Conservation (phyloP, 30 jellyfish, hydroid and myxozoan genomes). For the Hydractinia symbiolongicarpus region DNA sequence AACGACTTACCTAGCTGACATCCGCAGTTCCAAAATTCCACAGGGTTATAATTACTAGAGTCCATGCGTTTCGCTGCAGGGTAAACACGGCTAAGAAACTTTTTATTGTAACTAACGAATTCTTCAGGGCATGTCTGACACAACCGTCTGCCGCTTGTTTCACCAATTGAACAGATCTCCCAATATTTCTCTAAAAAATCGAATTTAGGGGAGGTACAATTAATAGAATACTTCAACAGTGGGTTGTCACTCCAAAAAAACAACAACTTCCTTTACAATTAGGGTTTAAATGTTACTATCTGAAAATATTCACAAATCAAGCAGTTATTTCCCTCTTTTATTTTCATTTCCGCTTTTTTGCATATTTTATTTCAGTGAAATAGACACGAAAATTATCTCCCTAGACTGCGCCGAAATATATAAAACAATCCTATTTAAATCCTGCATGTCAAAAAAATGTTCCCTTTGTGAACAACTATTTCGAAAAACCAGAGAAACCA, state of each 20-base stretch:
- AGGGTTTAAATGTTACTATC: no score
- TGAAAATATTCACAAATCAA: no score
- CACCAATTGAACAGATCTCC: conserved; percentile 94
- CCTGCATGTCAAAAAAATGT: neutral
- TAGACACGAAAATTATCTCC: no score
- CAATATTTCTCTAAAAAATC: conserved; percentile 60
- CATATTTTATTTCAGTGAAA: no score
- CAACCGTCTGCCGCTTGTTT: conserved; percentile 62
- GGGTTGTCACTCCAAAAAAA: no score
- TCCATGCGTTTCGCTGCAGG: conserved; percentile 95
- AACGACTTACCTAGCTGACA: conserved; percentile 78
- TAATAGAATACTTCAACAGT: no score
- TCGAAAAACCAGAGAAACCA: no score
- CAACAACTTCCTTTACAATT: no score
- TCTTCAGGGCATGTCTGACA: conserved; percentile 85
- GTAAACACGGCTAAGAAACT: conserved; percentile 64
- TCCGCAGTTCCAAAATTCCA: conserved; percentile 96
- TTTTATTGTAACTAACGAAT: conserved; percentile 68
- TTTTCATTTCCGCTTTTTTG: no score
- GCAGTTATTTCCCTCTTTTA: no score
- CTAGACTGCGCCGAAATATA: no score
- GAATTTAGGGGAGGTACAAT: neutral
- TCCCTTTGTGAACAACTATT: neutral
- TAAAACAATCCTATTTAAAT: no score
- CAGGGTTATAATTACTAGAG: conserved; percentile 94